Evolutionary conservation across 1,140 invertebrate genomes (phyloP), one percentile per base, ranked within the genome.

Genomic region (Drosophila lacertosa): DNA sequence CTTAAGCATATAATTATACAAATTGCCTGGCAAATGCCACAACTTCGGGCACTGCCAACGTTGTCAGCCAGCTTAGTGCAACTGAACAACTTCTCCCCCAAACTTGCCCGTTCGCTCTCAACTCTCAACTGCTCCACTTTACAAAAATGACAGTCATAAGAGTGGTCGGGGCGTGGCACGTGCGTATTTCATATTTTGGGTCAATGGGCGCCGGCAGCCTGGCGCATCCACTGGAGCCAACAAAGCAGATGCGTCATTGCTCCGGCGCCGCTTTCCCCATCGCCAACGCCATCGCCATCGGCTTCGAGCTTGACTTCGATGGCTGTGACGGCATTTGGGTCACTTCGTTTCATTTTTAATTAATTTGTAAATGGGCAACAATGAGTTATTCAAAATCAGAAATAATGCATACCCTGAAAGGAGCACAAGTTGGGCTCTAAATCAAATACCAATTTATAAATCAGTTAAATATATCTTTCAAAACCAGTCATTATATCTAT

Each of bases 1-100:
- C 35, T 69, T 73, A 32, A 53, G 74, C 58, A 76, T 76, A 76
- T 66, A 70, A 70, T 76, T 76, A 62, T 24, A 35, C 65, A 68
- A 68, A 68, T 62, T 68, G 47, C 65, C 40, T 53, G 65, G 13
- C 53, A n/a, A n/a, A 16, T 42, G 35, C 37, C 22, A 54, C 37
- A 42, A 15, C 10, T 37, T 35, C 35, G 32, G 32, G 32, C 10
- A 10, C 11, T 4, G 10, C 4, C 4, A n/a, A 11, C 32, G 11
- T 4, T 4, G n/a, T 10, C 32, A 11, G 4, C 32, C 1, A 33
- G 32, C 32, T n/a, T n/a, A n/a, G n/a, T n/a, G n/a, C n/a, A n/a
- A n/a, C n/a, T n/a, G n/a, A n/a, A n/a, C n/a, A n/a, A n/a, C 22
- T 2, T 3, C 22, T 0, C 24, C 5, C 24, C 1, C 24, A 4